Evolutionary conservation across 2,797 vertebrate species (phyloP), one percentile per base, ranked within the genome.

Genomic region (Synaphobranchus kaupii): DNA sequence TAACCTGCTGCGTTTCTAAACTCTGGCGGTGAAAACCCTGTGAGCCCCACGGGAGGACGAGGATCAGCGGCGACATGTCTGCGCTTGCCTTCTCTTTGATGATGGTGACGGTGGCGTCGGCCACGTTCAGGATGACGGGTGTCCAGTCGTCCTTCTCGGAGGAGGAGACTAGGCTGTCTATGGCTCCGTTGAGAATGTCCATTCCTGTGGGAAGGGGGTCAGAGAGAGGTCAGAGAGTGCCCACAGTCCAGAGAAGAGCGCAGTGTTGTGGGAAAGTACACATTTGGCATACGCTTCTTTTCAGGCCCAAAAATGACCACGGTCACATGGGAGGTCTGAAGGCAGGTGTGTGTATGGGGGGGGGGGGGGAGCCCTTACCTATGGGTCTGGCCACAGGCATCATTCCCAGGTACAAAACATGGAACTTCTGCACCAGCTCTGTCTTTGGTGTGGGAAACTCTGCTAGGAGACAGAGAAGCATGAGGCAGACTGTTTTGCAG

Each of bases 391-490:
- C 94, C n/a, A 98, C 98, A 39, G 97, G 95, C 0, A 97, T 94
- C 97, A 97, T 96, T 86, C 99, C 99, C 93, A 99, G 88, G 94
- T 99, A 99, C 90, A 97, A 95, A 89, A 99, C 98, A 10, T 97
- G 98, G 92, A 99, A 99, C 94, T 97, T 98, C 96, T 99, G 99
- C 58, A 99, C 98, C 94, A 98, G 88, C 93, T 99, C 98, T 0
- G 97, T 98, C 97, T 99, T 99, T 97, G 98, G 98, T 94, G 98
- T 97, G 89, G 98, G 98, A 91, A 99, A 99, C 95, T 99, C 99
- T 98, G 96, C 95, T 96, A 91, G 93, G 93, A 89, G 86, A 92
- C 90, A 94, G 92, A 86, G 95, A 90, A 87, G 50, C 12, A 13
- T 54, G 5, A 83, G 81, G 20, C 17, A 3, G 22, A 66, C 39